Conservation (phyloP, 2,888 invertebrate genomes). For the Branchipolynoe longqiensis region DNA sequence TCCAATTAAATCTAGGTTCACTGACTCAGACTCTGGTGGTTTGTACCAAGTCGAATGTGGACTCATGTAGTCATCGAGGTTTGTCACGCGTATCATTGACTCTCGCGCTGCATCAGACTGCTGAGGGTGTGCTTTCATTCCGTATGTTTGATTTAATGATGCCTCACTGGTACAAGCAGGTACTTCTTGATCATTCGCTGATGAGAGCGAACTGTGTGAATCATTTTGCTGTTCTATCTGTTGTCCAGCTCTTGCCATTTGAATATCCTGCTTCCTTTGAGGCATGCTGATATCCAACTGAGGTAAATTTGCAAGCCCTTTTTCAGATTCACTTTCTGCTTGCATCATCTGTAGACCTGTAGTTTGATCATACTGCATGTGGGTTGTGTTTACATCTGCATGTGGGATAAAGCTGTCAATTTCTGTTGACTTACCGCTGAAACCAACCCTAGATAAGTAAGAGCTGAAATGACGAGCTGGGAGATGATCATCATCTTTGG, state of each 20-base stretch:
- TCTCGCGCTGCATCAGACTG: background rate
- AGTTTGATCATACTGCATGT: background rate
- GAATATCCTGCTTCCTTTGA: background rate
- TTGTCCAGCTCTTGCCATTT: background rate
- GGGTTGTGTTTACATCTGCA: background rate
- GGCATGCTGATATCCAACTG: too few species aligned
- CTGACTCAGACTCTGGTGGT: too few species aligned
- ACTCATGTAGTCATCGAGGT: slow-evolving; percentile 36
- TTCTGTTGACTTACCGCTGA: background rate
- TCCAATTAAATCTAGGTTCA: too few species aligned
- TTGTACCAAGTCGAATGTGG: too few species aligned
- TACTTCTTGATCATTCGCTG: background rate
- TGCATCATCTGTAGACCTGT: background rate
- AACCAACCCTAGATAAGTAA: too few species aligned
- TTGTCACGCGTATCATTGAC: slow-evolving; percentile 35
- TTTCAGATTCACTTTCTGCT: background rate
- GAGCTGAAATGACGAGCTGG: too few species aligned
- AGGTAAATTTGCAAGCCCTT: background rate
- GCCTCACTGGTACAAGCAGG: too few species aligned
- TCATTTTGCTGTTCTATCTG: background rate
- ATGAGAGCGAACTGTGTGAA: background rate
- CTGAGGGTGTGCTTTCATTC: background rate
- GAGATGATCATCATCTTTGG: too few species aligned
- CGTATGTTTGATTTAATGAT: background rate
- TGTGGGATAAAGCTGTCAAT: background rate